Evolutionary conservation across 2,888 invertebrate species (phyloP).

Genomic region (Trachelus stipa): DNA sequence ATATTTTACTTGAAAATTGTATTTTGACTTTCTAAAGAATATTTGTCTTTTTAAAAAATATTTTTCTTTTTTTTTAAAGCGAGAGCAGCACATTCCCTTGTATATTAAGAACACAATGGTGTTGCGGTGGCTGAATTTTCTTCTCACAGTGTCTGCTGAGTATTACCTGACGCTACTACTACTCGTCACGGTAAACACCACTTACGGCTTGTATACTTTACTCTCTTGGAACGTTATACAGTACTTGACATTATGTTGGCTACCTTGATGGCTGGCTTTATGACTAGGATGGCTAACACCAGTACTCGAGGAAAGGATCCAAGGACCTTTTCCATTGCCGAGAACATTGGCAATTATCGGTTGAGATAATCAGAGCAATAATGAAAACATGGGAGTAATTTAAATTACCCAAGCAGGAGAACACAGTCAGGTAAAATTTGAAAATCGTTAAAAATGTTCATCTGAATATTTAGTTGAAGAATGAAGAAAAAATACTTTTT

Average conservation of each 20-base stretch:
- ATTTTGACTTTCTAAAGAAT: not conserved
- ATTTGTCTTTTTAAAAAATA: not conserved
- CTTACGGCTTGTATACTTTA: not conserved
- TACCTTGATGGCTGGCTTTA: not conserved
- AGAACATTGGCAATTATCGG: not conserved
- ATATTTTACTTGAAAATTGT: not conserved
- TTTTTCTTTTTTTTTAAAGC: not conserved
- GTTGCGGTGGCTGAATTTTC: slow-evolving; percentile 23
- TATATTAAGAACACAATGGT: slow-evolving; percentile 22
- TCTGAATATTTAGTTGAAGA: not conserved
- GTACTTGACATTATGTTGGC: not conserved
- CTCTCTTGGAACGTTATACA: not conserved
- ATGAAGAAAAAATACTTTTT: not conserved
- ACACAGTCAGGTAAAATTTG: not conserved
- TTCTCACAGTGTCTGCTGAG: not conserved
- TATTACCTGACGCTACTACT: not conserved
- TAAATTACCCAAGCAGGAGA: too few species aligned
- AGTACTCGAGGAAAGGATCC: not conserved
- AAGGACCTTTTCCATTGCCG: not conserved
- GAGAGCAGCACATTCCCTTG: slow-evolving; percentile 5
- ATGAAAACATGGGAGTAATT: too few species aligned
- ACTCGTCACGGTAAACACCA: not conserved
- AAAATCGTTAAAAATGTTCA: not conserved
- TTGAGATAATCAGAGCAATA: too few species aligned
- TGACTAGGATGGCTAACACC: not conserved